These are phyloP conservation scores for Chaenogobius annularis DNA, from an alignment of 2,113 vertebrate genomes.

Conservation along the genomic window DNA sequence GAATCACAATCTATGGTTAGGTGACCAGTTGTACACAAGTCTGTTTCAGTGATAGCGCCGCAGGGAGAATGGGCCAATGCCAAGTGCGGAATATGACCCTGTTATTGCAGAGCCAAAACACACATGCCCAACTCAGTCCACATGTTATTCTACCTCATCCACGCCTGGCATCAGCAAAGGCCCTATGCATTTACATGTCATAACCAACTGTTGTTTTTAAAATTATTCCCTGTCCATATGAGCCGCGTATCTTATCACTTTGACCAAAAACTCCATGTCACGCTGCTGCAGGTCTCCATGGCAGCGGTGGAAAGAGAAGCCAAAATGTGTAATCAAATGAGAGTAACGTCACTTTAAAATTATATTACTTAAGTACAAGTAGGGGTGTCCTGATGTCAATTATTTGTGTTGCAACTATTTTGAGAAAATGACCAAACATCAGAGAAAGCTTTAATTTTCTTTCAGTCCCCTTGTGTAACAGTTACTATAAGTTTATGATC, in stretches of 20 bases:
- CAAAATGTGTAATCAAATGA: too few relatives aligned
- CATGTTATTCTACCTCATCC: conserved; percentile 31
- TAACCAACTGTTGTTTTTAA: conserved; percentile 11
- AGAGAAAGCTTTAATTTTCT: too few relatives aligned
- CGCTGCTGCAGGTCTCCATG: not conserved
- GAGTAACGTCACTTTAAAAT: too few relatives aligned
- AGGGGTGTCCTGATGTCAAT: too few relatives aligned
- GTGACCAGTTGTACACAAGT: not conserved
- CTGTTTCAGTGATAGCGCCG: conserved; percentile 12
- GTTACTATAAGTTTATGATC: too few relatives aligned
- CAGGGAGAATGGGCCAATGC: conserved; percentile 33
- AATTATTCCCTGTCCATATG: not conserved
- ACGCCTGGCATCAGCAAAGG: conserved; percentile 44
- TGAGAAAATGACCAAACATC: too few relatives aligned
- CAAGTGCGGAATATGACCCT: conserved; percentile 52
- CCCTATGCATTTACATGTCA: conserved; percentile 20
- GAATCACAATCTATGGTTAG: conserved; percentile 6
- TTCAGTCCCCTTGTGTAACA: too few relatives aligned
- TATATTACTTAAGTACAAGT: too few relatives aligned
- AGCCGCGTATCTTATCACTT: conserved; percentile 8
- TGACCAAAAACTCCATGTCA: not conserved
- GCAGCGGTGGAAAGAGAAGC: too few relatives aligned
- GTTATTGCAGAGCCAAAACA: conserved; percentile 39
- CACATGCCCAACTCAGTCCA: conserved; percentile 34
- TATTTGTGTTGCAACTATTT: too few relatives aligned